Percentiles rank a stretch among this genome's conserved stretches.
Evolutionary conservation across 1,140 invertebrate genomes (phyloP).

Genomic region (Cepaea nemoralis): DNA sequence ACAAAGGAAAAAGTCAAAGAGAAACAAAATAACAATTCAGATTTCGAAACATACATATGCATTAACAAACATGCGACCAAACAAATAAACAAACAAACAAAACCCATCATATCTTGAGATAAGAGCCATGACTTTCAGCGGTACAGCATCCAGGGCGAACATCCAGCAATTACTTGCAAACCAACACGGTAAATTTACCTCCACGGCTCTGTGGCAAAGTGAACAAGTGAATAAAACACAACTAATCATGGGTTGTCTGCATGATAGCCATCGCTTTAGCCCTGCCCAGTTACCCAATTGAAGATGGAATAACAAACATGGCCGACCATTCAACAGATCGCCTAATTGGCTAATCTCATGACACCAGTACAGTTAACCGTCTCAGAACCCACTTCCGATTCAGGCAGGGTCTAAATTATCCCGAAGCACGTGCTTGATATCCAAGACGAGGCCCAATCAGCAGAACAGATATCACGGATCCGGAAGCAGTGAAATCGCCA

Average conservation of each 20-base stretch:
- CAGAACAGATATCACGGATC: neutral
- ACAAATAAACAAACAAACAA: no score
- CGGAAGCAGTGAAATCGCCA: slow-evolving; percentile 16
- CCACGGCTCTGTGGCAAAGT: neutral
- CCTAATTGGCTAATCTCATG: neutral
- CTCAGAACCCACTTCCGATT: slow-evolving; percentile 12
- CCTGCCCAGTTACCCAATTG: neutral
- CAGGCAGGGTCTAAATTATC: neutral
- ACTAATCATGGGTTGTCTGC: neutral
- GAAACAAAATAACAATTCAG: no score
- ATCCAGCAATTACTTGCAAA: no score
- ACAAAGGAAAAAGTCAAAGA: no score
- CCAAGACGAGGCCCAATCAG: slow-evolving; percentile 3
- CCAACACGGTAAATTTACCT: no score
- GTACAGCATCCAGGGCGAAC: no score
- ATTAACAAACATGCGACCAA: no score
- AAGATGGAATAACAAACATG: neutral
- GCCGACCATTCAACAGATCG: neutral
- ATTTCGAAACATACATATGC: no score
- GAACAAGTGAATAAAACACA: neutral
- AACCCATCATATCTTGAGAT: no score
- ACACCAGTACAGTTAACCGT: neutral
- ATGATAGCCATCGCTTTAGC: neutral
- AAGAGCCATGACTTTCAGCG: no score
- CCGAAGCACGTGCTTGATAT: neutral